phyloP scores from a whole-genome alignment of 1,140 invertebrate genomes.

The Thaumetopoea pityocampa region DNA sequence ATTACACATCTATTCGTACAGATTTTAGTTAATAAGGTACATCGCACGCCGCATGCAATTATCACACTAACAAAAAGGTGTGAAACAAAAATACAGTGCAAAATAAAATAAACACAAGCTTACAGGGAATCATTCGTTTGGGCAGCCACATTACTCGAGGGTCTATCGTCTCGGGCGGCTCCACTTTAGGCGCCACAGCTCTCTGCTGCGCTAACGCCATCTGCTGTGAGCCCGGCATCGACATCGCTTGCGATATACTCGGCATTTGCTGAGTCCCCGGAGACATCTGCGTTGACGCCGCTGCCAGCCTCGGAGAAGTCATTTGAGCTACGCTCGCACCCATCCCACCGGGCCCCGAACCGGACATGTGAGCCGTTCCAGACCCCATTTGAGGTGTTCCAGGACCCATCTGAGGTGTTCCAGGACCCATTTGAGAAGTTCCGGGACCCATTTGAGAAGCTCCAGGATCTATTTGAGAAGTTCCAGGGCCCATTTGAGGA shows the following conservation, averaged over 20 bases:
- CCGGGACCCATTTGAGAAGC: constrained; percentile 25
- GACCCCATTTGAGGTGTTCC: constrained; percentile 25
- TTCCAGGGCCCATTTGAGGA: no score
- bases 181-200: constrained; percentile 60
- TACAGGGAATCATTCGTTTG: constrained; percentile 80
- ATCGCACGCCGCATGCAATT: no score
- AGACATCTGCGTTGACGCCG: constrained; percentile 59
- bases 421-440: constrained; percentile 23
- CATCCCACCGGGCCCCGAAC: constrained; percentile 28
- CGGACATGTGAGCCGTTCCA: no score
- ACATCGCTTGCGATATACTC: constrained; percentile 56
- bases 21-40: no score
- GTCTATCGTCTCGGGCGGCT: constrained; percentile 71
- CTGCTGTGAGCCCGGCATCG: constrained; percentile 55
- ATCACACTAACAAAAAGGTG: constrained; percentile 29
- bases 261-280: constrained; percentile 62
- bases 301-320: constrained; percentile 54
- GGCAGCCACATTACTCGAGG: constrained; percentile 77
- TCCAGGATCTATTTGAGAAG: constrained; percentile 24
- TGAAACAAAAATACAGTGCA: constrained; percentile 54
- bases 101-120: constrained; percentile 76
- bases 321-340: constrained; percentile 46
- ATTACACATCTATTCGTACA: no score
- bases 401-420: constrained; percentile 24
- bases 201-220: constrained; percentile 62